Base-by-base conservation (phyloP, 2,888 invertebrate genomes). In the Fragum whitleyi region DNA sequence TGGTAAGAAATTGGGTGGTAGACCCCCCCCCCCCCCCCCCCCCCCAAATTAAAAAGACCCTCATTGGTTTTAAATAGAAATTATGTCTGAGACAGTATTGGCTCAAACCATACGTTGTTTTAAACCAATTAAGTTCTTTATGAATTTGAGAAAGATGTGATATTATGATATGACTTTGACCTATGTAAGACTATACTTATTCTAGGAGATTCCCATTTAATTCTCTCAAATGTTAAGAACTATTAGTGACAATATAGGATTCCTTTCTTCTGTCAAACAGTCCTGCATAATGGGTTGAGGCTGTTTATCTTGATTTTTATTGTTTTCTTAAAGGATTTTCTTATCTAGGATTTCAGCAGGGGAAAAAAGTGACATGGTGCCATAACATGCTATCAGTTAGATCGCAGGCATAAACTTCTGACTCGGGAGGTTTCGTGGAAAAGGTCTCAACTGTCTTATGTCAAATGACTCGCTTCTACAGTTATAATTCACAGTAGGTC, bases 241-340 rank as follows among this genome's bases (percentile, higher is more conserved):
- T 65, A 65, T 65, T 32, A 42, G 65, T 65, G 65, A 65, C 65
- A 65, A 26, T 23, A n/a, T 65, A 36, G 65, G 42, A 23, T 65
- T 65, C 39, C 65, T 39, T 65, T 42, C 65, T 26, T 65, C 42
- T 42, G 36, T 65, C 61, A 61, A 29, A n/a, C 5, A 29, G 61
- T 61, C 42, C 21, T 5, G 36, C 5, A 65, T 65, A 65, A 65
- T 65, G 42, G 65, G 5, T 14, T 42, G 6, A 42, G 26, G 19
- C 65, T 42, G 65, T 42, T 65, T 61, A 61, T 61, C 61, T 32
- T 11, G 29, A 28, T 14, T 61, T 61, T 61, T 61, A 61, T 61
- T 61, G 61, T 61, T 28, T 61, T 32, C 61, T 32, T 28, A 61
- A 61, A 61, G n/a, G 61, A 9, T 29, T 23, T 57, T 26, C 57